These are phyloP conservation scores for Nanger granti DNA, from an alignment of 2,113 vertebrate species.

Conservation along the genomic window DNA sequence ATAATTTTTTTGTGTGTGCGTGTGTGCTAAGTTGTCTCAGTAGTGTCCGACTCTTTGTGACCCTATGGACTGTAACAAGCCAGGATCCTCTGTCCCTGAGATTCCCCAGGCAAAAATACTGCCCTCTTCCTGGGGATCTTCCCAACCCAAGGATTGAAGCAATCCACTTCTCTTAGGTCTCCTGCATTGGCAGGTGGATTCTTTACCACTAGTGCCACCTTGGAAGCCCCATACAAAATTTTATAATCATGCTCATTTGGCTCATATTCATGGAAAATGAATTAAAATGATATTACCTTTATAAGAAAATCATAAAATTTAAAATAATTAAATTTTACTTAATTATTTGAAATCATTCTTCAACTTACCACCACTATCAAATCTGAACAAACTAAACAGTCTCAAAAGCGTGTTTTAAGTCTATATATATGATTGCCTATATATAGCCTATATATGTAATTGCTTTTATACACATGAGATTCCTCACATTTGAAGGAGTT, in stretches of 20 bases:
- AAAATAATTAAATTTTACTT: neutral
- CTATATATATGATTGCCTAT: accelerated
- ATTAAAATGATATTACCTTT: neutral
- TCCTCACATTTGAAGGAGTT: neutral
- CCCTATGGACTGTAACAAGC: neutral
- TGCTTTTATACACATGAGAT: neutral
- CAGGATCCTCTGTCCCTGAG: neutral
- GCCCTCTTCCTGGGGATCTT: neutral
- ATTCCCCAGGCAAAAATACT: neutral
- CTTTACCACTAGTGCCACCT: neutral
- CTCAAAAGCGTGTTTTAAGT: neutral
- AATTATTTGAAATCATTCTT: neutral
- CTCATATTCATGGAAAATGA: neutral
- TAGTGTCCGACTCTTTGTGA: neutral
- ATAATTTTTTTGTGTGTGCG: neutral
- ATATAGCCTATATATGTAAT: neutral
- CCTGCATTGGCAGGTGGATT: neutral
- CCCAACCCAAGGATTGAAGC: neutral
- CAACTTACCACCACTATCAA: neutral
- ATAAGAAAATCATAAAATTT: neutral
- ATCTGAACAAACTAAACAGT: neutral
- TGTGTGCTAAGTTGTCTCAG: neutral
- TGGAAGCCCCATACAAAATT: neutral
- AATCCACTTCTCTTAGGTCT: neutral
- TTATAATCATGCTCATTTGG: neutral